Percentiles rank a stretch among this genome's conserved stretches.
Evolutionary conservation across 1,140 invertebrate species (phyloP).

Genomic region (fruit fly (Drosophila melanogaster)): Release_6_plus_ISO1_MT NT_033779.5:8759001-8759500

Average conservation of each 20-base stretch:
- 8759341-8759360: slow-evolving; percentile 19
- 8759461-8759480: slow-evolving; percentile 82
- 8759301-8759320: background rate
- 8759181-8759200: background rate
- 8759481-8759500: slow-evolving; percentile 85
- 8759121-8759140: slow-evolving; percentile 26
- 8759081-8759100: slow-evolving; percentile 71
- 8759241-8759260: background rate
- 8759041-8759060: slow-evolving; percentile 83
- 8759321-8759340: slow-evolving; percentile 6
- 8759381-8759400: slow-evolving; percentile 31
- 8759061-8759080: slow-evolving; percentile 83
- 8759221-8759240: background rate
- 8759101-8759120: slow-evolving; percentile 50
- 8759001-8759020: background rate
- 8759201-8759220: background rate
- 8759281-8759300: background rate
- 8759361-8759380: slow-evolving; percentile 20
- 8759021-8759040: slow-evolving; percentile 75
- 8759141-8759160: slow-evolving; percentile 10
- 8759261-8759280: too few relatives aligned
- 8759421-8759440: slow-evolving; percentile 3
- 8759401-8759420: slow-evolving; percentile 17
- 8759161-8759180: slow-evolving; percentile 9
- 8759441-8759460: slow-evolving; percentile 40